A percentile compares a stretch with the other conserved stretches of the same genome.
These are phyloP conservation scores for Dryobota labecula DNA, from an alignment of 2,888 invertebrate species.

Conservation along the genomic window DNA sequence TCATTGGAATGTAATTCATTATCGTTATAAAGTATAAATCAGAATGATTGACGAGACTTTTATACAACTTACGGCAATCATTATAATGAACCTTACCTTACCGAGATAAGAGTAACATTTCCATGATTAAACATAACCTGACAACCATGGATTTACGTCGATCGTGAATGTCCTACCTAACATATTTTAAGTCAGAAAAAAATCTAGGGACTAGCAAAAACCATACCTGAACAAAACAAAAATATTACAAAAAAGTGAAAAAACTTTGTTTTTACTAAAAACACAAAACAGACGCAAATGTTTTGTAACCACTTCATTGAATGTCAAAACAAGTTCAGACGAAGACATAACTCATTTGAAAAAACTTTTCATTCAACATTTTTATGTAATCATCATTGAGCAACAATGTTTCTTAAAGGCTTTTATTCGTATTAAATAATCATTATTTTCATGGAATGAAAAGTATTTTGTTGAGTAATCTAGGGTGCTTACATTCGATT, in stretches of 20 bases:
- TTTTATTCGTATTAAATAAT: background rate
- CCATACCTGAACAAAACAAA: too few species aligned
- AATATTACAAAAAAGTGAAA: background rate
- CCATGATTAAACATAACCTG: background rate
- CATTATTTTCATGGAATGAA: background rate
- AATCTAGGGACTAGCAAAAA: background rate
- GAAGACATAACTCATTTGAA: constrained; percentile 13
- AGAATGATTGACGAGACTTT: too few species aligned
- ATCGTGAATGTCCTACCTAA: background rate
- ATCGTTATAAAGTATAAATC: background rate
- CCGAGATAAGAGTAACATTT: background rate
- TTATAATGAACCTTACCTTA: background rate
- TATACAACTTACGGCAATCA: background rate
- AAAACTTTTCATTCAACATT: constrained; percentile 7
- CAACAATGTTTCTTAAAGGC: background rate
- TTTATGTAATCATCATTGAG: constrained; percentile 16
- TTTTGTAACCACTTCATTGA: constrained; percentile 7
- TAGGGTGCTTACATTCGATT: background rate
- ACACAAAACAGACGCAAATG: too few species aligned
- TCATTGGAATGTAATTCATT: background rate
- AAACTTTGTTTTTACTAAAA: background rate
- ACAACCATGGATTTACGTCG: background rate
- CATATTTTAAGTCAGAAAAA: background rate
- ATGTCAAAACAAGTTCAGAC: constrained; percentile 19
- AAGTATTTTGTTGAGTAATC: background rate